These are phyloP conservation scores for Beris morrisii DNA, from an alignment of 2,888 invertebrate genomes.

Conservation along the genomic window DNA sequence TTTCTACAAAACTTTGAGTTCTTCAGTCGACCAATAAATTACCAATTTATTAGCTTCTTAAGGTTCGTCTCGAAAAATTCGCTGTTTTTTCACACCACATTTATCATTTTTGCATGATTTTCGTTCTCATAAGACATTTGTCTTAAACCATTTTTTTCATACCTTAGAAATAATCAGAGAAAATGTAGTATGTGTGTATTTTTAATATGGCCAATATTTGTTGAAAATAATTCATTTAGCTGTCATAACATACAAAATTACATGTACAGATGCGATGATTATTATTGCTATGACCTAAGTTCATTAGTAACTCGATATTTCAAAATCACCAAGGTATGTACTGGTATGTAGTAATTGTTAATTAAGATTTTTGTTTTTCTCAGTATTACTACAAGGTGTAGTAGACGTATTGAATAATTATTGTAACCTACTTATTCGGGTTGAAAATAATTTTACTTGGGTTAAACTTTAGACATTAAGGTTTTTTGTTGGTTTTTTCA, in stretches of 20 bases:
- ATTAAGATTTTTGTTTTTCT: conserved; percentile 11
- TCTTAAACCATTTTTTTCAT: conserved; percentile 4
- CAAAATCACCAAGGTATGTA: background rate
- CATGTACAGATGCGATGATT: conserved; percentile 5
- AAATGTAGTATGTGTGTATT: background rate
- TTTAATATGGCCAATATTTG: background rate
- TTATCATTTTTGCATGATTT: conserved; percentile 27
- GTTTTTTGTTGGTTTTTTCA: no score
- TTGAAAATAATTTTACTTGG: background rate
- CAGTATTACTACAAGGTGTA: no score
- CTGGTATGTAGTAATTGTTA: conserved; percentile 9
- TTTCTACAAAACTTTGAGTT: conserved; percentile 1
- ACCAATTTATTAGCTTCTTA: no score
- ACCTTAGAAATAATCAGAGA: conserved; percentile 1
- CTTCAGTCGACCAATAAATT: no score
- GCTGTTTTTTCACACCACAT: conserved; percentile 22
- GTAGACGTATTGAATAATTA: no score
- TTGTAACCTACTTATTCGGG: background rate
- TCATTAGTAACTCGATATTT: conserved; percentile 13
- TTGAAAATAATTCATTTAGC: conserved; percentile 14
- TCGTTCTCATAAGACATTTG: background rate
- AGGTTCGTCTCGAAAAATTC: background rate
- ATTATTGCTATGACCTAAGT: background rate
- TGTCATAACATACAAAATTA: background rate
- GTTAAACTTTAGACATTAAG: background rate